Conservation (phyloP, 2,113 vertebrate genomes). For the Xenopus tropicalis region DNA sequence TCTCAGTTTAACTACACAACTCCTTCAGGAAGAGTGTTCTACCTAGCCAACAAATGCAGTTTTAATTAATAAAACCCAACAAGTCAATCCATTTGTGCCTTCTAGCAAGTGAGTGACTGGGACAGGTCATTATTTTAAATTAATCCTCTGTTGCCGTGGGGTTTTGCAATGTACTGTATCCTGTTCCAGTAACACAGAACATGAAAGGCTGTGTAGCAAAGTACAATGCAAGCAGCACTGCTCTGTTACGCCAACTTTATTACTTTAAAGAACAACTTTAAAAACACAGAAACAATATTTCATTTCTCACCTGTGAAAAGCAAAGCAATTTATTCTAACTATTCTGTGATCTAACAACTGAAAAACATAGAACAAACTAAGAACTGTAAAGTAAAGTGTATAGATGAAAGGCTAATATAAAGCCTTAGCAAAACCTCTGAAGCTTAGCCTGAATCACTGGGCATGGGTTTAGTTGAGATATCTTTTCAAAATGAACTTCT, state of each 20-base stretch:
- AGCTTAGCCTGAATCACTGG: too few species aligned
- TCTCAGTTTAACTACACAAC: neutral
- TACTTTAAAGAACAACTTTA: neutral
- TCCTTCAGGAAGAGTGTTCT: constrained; percentile 17
- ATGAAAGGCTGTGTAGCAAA: neutral
- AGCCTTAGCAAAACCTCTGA: too few species aligned
- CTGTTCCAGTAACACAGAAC: neutral
- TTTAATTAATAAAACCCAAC: constrained; percentile 16
- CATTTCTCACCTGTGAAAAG: neutral
- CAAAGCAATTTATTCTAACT: neutral
- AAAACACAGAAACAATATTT: too few species aligned
- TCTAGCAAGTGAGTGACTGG: neutral
- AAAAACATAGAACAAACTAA: neutral
- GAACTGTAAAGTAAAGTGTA: too few species aligned
- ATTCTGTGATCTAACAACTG: neutral
- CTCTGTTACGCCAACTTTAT: neutral
- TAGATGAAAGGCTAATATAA: too few species aligned
- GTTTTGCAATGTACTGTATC: neutral
- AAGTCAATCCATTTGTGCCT: constrained; percentile 28
- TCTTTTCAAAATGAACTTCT: too few species aligned
- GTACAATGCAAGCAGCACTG: neutral
- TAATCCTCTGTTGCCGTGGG: constrained; percentile 29
- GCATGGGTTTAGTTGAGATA: too few species aligned
- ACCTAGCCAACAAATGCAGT: neutral
- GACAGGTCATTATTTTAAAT: constrained; percentile 42